These are phyloP conservation scores for Sclerurus mexicanus DNA, from an alignment of 2,113 vertebrate species.

Conservation along the genomic window DNA sequence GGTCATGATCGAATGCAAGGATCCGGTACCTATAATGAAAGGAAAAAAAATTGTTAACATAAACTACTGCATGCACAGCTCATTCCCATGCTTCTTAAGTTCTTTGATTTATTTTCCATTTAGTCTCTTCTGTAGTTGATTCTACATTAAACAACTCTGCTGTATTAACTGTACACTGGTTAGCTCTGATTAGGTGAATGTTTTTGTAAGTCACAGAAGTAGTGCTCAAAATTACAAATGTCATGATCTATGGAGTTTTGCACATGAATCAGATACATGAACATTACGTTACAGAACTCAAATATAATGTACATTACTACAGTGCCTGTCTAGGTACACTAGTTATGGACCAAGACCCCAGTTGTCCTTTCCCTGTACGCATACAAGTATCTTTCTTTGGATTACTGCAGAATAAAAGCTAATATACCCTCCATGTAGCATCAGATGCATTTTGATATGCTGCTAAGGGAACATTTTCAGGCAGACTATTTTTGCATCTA, in stretches of 20 bases:
- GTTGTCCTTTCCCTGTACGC: neutral
- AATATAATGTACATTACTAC: neutral
- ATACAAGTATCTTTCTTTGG: neutral
- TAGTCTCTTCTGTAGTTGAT: neutral
- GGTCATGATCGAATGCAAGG: constrained; percentile 92
- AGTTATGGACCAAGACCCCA: neutral
- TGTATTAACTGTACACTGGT: neutral
- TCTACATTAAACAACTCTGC: neutral
- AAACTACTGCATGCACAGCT: neutral
- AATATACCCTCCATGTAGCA: neutral
- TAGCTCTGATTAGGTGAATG: neutral
- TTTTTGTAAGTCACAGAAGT: neutral
- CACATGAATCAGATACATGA: neutral
- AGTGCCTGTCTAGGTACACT: neutral
- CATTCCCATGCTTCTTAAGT: neutral
- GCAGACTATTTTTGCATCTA: neutral
- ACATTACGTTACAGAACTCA: neutral
- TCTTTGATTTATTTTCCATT: neutral
- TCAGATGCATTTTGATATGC: neutral
- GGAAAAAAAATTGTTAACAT: neutral
- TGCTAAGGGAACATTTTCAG: neutral
- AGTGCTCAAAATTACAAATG: neutral
- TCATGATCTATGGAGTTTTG: neutral
- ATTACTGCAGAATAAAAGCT: neutral
- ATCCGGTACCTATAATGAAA: constrained; percentile 84